These are phyloP conservation scores for Leptatherina wallacei DNA, from an alignment of 2,797 vertebrate genomes.

Conservation along the genomic window DNA sequence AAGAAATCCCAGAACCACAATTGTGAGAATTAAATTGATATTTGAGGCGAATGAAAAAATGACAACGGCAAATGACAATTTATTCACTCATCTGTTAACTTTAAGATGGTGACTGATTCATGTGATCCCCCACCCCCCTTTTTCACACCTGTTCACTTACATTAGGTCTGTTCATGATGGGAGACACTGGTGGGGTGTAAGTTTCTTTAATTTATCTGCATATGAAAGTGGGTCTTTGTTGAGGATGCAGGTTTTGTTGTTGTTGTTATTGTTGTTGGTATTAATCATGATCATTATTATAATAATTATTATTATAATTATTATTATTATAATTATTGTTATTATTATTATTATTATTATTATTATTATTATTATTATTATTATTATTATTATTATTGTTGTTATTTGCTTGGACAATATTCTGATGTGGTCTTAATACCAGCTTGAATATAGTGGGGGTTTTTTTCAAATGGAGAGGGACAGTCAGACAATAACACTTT, in stretches of 20 bases:
- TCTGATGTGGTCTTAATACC: constrained; percentile 45
- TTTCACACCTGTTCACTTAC: constrained; percentile 42
- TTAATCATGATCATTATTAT: too few relatives aligned
- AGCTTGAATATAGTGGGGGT: not conserved
- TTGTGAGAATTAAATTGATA: constrained; percentile 87
- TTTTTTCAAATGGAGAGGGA: too few relatives aligned
- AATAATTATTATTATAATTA: too few relatives aligned
- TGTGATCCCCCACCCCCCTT: constrained; percentile 21
- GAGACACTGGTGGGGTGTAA: constrained; percentile 15
- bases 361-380: constrained; percentile 28
- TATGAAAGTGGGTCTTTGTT: constrained; percentile 74
- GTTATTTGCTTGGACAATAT: constrained; percentile 52
- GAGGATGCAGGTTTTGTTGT: constrained; percentile 43
- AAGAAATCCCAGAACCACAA: constrained; percentile 87
- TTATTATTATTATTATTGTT: constrained; percentile 73
- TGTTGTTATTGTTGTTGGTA: not conserved
- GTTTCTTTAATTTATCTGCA: constrained; percentile 71
- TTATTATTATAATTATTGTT: too few relatives aligned
- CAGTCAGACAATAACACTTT: too few relatives aligned
- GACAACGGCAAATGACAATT: constrained; percentile 62
- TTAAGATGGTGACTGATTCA: constrained; percentile 76
- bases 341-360: too few relatives aligned
- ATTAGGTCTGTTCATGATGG: constrained; percentile 40
- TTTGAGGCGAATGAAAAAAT: constrained; percentile 74
- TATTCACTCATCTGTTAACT: constrained; percentile 56